Percentiles rank a stretch among this genome's conserved stretches.
phyloP scores from a whole-genome alignment of 2,113 vertebrate species.

The Seriola quinqueradiata region DNA sequence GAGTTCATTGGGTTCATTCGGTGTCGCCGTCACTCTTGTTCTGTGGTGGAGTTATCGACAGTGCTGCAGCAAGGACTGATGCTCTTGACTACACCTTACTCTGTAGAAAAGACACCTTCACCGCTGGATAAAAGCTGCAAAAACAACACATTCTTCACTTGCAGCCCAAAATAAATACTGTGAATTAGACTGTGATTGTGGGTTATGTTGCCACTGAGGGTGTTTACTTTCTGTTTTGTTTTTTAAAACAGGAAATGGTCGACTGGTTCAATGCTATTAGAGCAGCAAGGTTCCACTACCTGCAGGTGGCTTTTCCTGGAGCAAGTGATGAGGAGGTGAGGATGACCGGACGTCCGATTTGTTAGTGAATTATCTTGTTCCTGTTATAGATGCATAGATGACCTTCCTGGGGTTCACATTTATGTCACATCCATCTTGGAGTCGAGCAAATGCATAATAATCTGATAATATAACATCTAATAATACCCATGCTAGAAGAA shows the following conservation, averaged over 20 bases:
- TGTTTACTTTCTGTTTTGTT: background rate
- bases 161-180: background rate
- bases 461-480: background rate
- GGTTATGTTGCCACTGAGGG: background rate
- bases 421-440: background rate
- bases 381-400: background rate
- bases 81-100: background rate
- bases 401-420: background rate
- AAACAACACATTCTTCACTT: no score
- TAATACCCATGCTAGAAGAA: background rate
- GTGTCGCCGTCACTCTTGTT: constrained; percentile 17
- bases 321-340: constrained; percentile 91
- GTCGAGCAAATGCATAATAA: background rate
- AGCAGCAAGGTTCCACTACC: constrained; percentile 95
- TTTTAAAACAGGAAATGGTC: constrained; percentile 89
- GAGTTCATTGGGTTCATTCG: constrained; percentile 63
- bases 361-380: background rate
- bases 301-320: constrained; percentile 96
- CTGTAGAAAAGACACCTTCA: background rate
- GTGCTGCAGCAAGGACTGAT: constrained; percentile 34
- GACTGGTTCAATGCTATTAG: constrained; percentile 98
- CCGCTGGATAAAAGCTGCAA: no score
- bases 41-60: constrained; percentile 40
- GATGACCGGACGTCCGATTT: background rate
- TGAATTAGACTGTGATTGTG: background rate